These are phyloP conservation scores for Campopleginae sp. DNA, from an alignment of 2,888 invertebrate species.

Conservation along the genomic window DNA sequence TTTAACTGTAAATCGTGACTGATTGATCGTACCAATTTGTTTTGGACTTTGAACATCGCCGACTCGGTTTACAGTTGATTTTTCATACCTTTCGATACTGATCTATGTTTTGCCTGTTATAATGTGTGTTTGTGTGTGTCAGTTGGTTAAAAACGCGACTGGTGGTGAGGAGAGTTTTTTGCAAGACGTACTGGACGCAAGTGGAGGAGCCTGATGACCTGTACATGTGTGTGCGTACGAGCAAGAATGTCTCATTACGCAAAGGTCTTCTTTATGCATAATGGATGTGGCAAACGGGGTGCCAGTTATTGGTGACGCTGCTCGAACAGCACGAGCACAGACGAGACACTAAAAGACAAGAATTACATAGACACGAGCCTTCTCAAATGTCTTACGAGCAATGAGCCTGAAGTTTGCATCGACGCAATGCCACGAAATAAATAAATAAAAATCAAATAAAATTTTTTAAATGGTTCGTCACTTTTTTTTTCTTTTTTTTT, in stretches of 20 bases:
- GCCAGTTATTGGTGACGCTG: conserved; percentile 50
- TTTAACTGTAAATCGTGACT: conserved; percentile 39
- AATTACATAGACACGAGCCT: conserved; percentile 28
- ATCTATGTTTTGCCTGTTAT: background rate
- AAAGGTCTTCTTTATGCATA: conserved; percentile 62
- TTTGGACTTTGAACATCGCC: conserved; percentile 24
- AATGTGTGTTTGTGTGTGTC: background rate
- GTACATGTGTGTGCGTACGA: conserved; percentile 28
- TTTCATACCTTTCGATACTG: conserved; percentile 5
- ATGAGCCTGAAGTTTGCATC: too few species aligned
- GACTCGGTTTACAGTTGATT: conserved; percentile 38
- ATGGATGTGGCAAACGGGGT: conserved; percentile 58
- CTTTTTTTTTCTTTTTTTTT: too few species aligned
- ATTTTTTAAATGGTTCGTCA: too few species aligned
- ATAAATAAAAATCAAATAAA: too few species aligned
- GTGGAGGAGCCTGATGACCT: conserved; percentile 24
- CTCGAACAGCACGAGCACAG: conserved; percentile 44
- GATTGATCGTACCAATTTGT: conserved; percentile 37
- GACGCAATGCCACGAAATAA: too few species aligned
- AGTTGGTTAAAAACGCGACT: conserved; percentile 21
- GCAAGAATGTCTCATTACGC: conserved; percentile 62
- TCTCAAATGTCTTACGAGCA: background rate
- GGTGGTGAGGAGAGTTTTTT: background rate
- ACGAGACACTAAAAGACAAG: conserved; percentile 40
- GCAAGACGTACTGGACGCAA: conserved; percentile 40